phyloP scores from a whole-genome alignment of 2,888 invertebrate species.

The Ophion obscuratus region DNA sequence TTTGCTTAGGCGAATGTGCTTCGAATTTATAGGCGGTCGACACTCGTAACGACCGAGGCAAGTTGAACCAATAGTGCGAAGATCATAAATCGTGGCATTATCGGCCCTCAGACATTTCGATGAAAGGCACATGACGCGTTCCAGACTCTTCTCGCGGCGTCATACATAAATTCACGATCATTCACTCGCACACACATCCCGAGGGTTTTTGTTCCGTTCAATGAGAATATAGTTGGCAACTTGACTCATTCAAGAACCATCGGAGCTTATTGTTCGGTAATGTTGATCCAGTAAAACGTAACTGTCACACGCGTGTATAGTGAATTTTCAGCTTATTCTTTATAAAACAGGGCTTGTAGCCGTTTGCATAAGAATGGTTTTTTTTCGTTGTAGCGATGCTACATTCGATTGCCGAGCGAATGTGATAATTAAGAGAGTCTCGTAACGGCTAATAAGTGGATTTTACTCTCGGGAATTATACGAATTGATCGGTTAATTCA shows the following conservation, averaged over 20 bases:
- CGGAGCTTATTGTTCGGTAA: conserved; percentile 39
- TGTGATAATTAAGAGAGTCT: conserved; percentile 34
- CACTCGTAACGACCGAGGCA: conserved; percentile 15
- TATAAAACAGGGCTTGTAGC: too few relatives aligned
- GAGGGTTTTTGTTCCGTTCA: conserved; percentile 56
- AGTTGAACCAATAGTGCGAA: conserved; percentile 53
- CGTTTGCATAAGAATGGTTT: too few relatives aligned
- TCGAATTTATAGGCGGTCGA: conserved; percentile 27
- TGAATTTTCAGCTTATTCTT: too few relatives aligned
- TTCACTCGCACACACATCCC: conserved; percentile 5
- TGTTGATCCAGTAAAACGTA: neutral
- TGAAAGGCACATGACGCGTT: conserved; percentile 56
- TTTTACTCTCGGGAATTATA: conserved; percentile 26
- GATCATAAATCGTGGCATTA: conserved; percentile 63
- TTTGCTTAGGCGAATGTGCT: conserved; percentile 51
- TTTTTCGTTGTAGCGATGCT: too few relatives aligned
- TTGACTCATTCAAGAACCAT: conserved; percentile 48
- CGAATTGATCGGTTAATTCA: conserved; percentile 46
- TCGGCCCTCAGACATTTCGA: conserved; percentile 59
- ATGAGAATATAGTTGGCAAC: conserved; percentile 63
- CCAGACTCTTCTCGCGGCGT: conserved; percentile 29
- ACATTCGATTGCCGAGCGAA: conserved; percentile 31
- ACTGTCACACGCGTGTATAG: conserved; percentile 7
- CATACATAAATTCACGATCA: conserved; percentile 4
- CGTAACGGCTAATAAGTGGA: conserved; percentile 14